These are phyloP conservation scores for Drosophila bunnanda DNA, from an alignment of 2,888 invertebrate genomes.

Conservation along the genomic window DNA sequence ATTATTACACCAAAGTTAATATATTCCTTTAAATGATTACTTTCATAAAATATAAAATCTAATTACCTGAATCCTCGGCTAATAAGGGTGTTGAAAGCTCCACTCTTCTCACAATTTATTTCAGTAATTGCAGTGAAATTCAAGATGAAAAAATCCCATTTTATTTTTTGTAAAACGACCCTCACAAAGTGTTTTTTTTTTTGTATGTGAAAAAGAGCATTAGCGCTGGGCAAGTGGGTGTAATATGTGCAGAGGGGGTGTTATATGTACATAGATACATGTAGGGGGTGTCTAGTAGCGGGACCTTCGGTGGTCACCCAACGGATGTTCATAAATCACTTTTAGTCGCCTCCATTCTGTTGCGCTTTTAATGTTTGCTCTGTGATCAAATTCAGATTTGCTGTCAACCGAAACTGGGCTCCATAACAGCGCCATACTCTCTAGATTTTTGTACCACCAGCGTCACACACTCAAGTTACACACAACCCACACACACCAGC, in stretches of 20 bases:
- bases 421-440: constrained; percentile 16
- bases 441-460: constrained; percentile 16
- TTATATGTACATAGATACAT: constrained; percentile 3
- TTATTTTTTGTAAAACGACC: constrained; percentile 24
- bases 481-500: constrained; percentile 1
- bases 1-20: neutral
- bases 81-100: neutral
- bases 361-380: constrained; percentile 72
- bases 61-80: neutral
- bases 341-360: constrained; percentile 55
- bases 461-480: constrained; percentile 37
- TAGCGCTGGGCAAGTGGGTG: constrained; percentile 13
- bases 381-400: constrained; percentile 74
- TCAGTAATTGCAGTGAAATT: constrained; percentile 47
- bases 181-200: constrained; percentile 14
- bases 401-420: constrained; percentile 71
- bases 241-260: constrained; percentile 2
- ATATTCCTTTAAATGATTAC: neutral
- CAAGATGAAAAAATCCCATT: constrained; percentile 27
- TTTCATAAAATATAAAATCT: neutral
- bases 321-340: constrained; percentile 67
- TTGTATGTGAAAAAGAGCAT: constrained; percentile 12
- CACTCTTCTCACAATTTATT: constrained; percentile 29
- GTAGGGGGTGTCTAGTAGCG: constrained; percentile 23
- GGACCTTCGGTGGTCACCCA: constrained; percentile 50